Conservation (phyloP, 2,888 invertebrate species). For the Geotrupes spiniger region DNA sequence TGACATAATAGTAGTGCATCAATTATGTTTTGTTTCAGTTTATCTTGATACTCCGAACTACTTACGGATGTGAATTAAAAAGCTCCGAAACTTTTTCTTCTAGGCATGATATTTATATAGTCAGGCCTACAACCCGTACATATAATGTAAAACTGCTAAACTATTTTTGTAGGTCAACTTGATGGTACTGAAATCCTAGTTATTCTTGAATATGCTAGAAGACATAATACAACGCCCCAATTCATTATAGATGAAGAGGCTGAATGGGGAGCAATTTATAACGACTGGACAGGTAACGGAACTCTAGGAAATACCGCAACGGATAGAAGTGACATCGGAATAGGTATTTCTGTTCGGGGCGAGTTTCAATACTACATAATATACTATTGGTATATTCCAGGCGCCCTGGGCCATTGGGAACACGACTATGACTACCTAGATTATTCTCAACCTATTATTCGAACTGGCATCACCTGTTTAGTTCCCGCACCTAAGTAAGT, state of each 20-base stretch:
- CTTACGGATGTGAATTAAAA: too few relatives aligned
- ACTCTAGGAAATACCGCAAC: slow-evolving; percentile 61
- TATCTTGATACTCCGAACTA: too few relatives aligned
- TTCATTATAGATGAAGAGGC: slow-evolving; percentile 54
- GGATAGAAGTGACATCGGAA: slow-evolving; percentile 62
- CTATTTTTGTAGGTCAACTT: slow-evolving; percentile 25
- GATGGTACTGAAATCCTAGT: slow-evolving; percentile 60
- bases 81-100: too few relatives aligned
- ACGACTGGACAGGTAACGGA: slow-evolving; percentile 64
- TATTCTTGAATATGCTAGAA: slow-evolving; percentile 52
- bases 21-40: too few relatives aligned
- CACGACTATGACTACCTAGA: slow-evolving; percentile 61
- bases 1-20: too few relatives aligned
- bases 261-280: slow-evolving; percentile 66
- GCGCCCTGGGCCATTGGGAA: slow-evolving; percentile 61
- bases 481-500: slow-evolving; percentile 67
- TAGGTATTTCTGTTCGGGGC: slow-evolving; percentile 49
- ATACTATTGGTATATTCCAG: too few relatives aligned
- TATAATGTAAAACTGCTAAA: too few relatives aligned
- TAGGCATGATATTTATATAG: too few relatives aligned
- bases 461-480: slow-evolving; percentile 66
- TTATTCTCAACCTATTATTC: slow-evolving; percentile 58
- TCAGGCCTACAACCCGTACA: too few relatives aligned
- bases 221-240: slow-evolving; percentile 50
- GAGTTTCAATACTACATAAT: too few relatives aligned